Percentiles rank a stretch among this genome's conserved stretches.
Conservation (phyloP, 2,113 vertebrate species). For the Spizaetus ornatus region DNA sequence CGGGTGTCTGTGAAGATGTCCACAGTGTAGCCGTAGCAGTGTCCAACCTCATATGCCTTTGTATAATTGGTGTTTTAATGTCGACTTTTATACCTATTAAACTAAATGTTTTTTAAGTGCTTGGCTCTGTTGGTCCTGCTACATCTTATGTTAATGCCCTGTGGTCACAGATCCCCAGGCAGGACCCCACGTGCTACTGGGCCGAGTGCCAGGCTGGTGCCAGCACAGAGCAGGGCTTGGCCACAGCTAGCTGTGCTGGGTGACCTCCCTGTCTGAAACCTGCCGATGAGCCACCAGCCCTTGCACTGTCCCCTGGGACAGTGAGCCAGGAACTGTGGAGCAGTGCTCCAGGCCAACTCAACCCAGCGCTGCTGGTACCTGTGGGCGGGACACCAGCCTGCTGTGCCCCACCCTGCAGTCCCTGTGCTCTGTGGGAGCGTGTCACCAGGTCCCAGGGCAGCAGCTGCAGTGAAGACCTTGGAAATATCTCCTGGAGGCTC, state of each 20-base stretch:
- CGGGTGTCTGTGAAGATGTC: neutral
- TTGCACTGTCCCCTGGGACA: neutral
- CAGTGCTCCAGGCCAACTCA: neutral
- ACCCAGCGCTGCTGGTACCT: neutral
- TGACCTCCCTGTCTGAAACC: neutral
- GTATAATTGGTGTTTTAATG: neutral
- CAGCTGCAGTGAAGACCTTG: neutral
- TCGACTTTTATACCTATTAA: neutral
- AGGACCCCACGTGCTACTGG: rapidly evolving
- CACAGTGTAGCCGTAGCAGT: neutral
- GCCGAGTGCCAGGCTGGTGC: neutral
- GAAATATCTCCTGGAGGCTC: neutral
- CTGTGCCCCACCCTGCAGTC: neutral
- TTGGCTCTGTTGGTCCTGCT: neutral
- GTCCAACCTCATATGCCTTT: neutral
- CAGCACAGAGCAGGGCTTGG: neutral
- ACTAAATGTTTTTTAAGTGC: neutral
- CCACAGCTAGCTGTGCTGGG: neutral
- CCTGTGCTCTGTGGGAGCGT: neutral
- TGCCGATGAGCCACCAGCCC: neutral
- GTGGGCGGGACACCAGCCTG: neutral
- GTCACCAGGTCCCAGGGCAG: neutral
- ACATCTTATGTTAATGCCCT: neutral
- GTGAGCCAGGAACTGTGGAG: neutral
- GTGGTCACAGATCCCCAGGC: neutral